Conservation (phyloP, 2,797 vertebrate species). For the Microhierax caerulescens region DNA sequence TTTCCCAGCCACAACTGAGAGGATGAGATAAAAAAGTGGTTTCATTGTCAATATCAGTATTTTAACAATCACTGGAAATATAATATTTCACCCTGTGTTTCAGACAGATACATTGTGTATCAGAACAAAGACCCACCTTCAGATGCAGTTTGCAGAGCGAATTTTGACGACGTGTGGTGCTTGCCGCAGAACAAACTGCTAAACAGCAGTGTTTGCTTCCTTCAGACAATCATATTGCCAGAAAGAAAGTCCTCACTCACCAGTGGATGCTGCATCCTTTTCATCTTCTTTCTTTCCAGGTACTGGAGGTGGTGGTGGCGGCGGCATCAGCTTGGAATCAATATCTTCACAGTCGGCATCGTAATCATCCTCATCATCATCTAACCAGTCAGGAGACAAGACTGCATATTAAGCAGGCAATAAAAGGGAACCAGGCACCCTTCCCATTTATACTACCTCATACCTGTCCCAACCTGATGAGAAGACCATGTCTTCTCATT, state of each 20-base stretch:
- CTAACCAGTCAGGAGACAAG: constrained; percentile 64
- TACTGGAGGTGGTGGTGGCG: constrained; percentile 89
- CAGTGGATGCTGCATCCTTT: constrained; percentile 73
- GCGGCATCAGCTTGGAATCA: constrained; percentile 96
- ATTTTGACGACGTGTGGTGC: accelerated
- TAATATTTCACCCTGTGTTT: background rate
- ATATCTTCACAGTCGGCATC: constrained; percentile 98
- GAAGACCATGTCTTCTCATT: background rate
- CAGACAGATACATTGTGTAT: background rate
- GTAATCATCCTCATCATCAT: constrained; percentile 94
- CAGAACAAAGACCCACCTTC: background rate
- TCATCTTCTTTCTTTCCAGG: constrained; percentile 89
- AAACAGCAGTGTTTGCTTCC: background rate
- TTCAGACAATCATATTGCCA: constrained; percentile 2
- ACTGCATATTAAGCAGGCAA: background rate
- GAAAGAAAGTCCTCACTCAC: constrained; percentile 73
- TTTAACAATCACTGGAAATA: background rate
- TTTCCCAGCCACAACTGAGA: constrained; percentile 56
- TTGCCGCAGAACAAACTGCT: background rate
- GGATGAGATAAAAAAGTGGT: constrained; percentile 50
- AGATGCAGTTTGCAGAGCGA: background rate
- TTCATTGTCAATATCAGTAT: constrained; percentile 15
- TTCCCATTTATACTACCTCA: background rate
- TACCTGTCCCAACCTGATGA: background rate
- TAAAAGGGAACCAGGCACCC: background rate